Evolutionary conservation across 2,888 invertebrate genomes (phyloP).

Genomic region (Hydrotaea diabolus): DNA sequence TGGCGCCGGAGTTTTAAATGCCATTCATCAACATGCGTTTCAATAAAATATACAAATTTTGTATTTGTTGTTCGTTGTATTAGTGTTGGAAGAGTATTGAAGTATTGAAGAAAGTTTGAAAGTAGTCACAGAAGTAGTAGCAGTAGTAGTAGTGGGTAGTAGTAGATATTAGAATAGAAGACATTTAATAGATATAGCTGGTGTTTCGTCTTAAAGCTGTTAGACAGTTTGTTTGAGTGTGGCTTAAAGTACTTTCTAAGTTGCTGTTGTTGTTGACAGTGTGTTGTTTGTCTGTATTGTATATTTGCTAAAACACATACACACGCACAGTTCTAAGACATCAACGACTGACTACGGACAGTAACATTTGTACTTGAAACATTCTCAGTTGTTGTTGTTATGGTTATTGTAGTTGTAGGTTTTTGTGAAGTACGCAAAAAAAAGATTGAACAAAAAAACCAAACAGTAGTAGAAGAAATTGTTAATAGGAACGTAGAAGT

Average conservation of each 20-base stretch:
- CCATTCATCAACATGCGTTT: slow-evolving; percentile 5
- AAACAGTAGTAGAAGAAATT: neutral
- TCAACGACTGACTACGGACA: neutral
- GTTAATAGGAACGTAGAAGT: neutral
- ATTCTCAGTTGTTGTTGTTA: slow-evolving; percentile 21
- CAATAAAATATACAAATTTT: slow-evolving; percentile 22
- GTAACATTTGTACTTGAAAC: slow-evolving; percentile 32
- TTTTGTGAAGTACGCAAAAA: neutral
- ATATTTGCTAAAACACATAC: slow-evolving; percentile 30
- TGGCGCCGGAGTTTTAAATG: neutral
- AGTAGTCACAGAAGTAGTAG: slow-evolving; percentile 10
- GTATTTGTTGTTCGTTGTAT: slow-evolving; percentile 39
- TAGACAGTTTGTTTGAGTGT: neutral
- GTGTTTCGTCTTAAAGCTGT: slow-evolving; percentile 29
- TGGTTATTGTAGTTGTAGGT: neutral
- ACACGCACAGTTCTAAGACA: slow-evolving; percentile 30
- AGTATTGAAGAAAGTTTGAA: slow-evolving; percentile 13
- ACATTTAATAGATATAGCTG: slow-evolving; percentile 3
- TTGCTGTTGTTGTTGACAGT: slow-evolving; percentile 31
- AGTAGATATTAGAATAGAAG: slow-evolving; percentile 2
- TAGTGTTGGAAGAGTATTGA: slow-evolving; percentile 22
- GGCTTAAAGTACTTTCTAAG: neutral
- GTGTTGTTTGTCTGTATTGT: neutral
- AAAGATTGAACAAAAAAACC: too few species aligned
- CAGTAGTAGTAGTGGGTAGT: too few species aligned